Conservation (phyloP, 1,140 invertebrate species). For the Dryas iulia region DNA sequence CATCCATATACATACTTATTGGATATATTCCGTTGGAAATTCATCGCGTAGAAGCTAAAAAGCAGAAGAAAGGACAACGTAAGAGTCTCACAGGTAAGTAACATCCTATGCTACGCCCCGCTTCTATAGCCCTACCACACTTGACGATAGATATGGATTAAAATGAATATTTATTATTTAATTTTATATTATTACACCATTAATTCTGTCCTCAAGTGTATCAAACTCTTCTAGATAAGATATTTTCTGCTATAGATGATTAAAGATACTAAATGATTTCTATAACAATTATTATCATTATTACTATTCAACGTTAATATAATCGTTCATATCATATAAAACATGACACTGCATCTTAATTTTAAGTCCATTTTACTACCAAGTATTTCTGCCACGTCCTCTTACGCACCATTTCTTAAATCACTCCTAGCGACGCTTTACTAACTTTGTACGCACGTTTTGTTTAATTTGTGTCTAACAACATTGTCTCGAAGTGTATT, state of each 20-base stretch:
- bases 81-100: slow-evolving; percentile 92
- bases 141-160: slow-evolving; percentile 41
- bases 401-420: neutral
- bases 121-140: slow-evolving; percentile 49
- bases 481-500: slow-evolving; percentile 8
- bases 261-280: slow-evolving; percentile 1
- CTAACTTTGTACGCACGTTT: slow-evolving; percentile 7
- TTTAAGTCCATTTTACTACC: neutral
- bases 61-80: slow-evolving; percentile 86
- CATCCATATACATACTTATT: slow-evolving; percentile 49
- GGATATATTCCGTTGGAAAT: slow-evolving; percentile 44
- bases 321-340: neutral
- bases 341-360: slow-evolving; percentile 9
- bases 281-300: neutral
- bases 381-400: neutral
- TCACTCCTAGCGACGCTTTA: neutral
- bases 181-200: neutral
- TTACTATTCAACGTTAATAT: neutral
- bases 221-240: neutral
- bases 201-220: slow-evolving; percentile 4
- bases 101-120: slow-evolving; percentile 64
- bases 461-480: slow-evolving; percentile 8
- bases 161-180: too few relatives aligned
- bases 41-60: slow-evolving; percentile 90
- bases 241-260: neutral